A percentile compares a stretch with the other conserved stretches of the same genome.
phyloP scores from a whole-genome alignment of 30 jellyfish, hydroid and myxozoan species.

The Chironex yamaguchii region DNA sequence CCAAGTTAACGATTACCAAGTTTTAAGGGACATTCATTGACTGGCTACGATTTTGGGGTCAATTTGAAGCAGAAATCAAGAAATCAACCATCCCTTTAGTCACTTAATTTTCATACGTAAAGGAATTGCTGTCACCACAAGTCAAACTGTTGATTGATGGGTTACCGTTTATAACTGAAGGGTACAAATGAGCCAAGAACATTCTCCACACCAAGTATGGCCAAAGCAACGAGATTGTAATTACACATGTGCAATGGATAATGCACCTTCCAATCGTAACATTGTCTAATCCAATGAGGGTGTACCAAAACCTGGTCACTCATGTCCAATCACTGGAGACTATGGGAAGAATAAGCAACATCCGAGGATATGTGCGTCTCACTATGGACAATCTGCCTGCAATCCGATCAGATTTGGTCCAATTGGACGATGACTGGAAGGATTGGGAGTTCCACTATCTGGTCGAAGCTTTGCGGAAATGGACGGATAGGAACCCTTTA shows the following conservation, averaged over 20 bases:
- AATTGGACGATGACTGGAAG: constrained; percentile 74
- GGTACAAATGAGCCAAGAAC: constrained; percentile 76
- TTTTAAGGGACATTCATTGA: constrained; percentile 35
- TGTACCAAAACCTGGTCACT: constrained; percentile 57
- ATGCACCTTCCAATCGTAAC: constrained; percentile 62
- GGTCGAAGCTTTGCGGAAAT: constrained; percentile 54
- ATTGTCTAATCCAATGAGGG: constrained; percentile 43
- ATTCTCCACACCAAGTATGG: constrained; percentile 68
- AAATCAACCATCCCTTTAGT: constrained; percentile 31
- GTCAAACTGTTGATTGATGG: constrained; percentile 30
- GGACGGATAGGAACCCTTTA: constrained; percentile 79
- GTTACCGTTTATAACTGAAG: constrained; percentile 55
- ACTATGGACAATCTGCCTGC: constrained; percentile 73
- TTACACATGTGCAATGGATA: constrained; percentile 66
- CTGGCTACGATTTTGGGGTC: constrained; percentile 55
- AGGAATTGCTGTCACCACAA: constrained; percentile 15
- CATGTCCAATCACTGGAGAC: constrained; percentile 80
- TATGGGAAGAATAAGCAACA: constrained; percentile 71
- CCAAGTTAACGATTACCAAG: constrained; percentile 44
- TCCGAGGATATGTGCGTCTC: constrained; percentile 58
- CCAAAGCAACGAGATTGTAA: constrained; percentile 54
- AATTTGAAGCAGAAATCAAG: constrained; percentile 60
- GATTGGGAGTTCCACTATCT: constrained; percentile 69
- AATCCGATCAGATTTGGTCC: constrained; percentile 73
- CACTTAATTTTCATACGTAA: constrained; percentile 63